phyloP scores from a whole-genome alignment of 2,113 vertebrate genomes.

The Stercorarius parasiticus region DNA sequence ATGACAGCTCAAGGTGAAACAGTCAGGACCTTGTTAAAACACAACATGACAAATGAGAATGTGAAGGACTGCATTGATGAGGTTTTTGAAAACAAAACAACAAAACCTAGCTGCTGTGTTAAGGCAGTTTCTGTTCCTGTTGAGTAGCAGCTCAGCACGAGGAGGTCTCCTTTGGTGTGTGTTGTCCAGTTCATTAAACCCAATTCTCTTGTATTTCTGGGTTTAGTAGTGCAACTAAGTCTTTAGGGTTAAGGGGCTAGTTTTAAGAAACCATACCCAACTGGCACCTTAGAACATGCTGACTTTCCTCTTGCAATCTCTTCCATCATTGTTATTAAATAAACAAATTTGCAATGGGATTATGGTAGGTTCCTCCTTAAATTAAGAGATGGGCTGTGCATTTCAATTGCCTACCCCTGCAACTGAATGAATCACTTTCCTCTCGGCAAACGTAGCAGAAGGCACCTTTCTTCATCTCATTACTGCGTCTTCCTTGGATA shows the following conservation, averaged over 20 bases:
- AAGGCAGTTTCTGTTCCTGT: slow-evolving; percentile 61
- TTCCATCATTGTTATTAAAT: not conserved
- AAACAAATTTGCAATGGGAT: not conserved
- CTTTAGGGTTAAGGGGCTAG: slow-evolving; percentile 7
- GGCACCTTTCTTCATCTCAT: slow-evolving; percentile 58
- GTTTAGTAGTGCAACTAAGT: slow-evolving; percentile 64
- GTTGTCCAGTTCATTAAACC: slow-evolving; percentile 45
- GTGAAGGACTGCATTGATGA: not conserved
- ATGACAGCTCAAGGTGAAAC: not conserved
- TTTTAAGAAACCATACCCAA: slow-evolving; percentile 16
- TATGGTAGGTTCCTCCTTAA: not conserved
- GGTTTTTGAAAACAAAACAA: not conserved
- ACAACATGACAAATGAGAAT: not conserved
- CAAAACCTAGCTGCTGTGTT: slow-evolving; percentile 55
- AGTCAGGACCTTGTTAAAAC: not conserved
- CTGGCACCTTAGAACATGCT: not conserved
- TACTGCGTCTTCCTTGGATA: not conserved
- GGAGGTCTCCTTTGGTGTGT: slow-evolving; percentile 65
- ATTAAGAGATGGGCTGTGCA: not conserved
- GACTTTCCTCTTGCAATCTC: not conserved
- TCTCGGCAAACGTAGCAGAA: slow-evolving; percentile 15
- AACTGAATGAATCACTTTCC: not conserved
- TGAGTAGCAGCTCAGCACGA: slow-evolving; percentile 62
- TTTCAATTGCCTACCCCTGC: not conserved
- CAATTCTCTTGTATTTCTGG: slow-evolving; percentile 35